Base-by-base conservation (phyloP, 2,888 invertebrate genomes). In the Thymelicus lineola region DNA sequence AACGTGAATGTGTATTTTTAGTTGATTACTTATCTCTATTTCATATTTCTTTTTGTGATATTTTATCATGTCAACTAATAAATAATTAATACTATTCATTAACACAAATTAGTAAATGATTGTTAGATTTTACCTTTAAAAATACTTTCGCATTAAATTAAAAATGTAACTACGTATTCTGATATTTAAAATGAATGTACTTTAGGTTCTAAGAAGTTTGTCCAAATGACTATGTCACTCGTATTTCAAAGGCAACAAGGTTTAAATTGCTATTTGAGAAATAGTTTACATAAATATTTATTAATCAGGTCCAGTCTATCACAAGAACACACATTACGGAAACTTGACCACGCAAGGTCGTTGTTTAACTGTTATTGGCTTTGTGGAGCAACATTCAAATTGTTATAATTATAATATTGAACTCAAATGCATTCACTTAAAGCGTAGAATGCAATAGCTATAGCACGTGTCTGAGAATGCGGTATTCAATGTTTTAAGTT, bases 281-380 rank as follows among this genome's bases (percentile, higher is more conserved):
- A 61, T 46, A 58, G 57, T 53, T 45, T 60, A 67, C n/a, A 67
- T 67, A 61, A 61, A 67, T 67, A 67, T 67, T 70, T 70, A 66
- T 65, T 75, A 74, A 73, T 71, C 72, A 74, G 75, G 74, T 78
- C 79, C 75, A 80, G 80, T 81, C 76, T 82, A 81, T 80, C 74
- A 73, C 81, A 86, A 85, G 89, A 88, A 87, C 66, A 67, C 60
- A 67, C 86, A 82, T 77, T 80, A 78, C 85, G 88, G 91, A 89
- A 90, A 89, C 86, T 80, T 81, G 91, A 89, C 88, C 87, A 80
- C 82, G 86, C 91, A 91, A 91, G 92, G 91, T 82, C 90, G 86
- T 78, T 78, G 72, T 82, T 74, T 75, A 77, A 83, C 86, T 84
- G 85, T 86, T 86, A 87, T 84, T 83, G 80, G 75, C 77, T 77